These are phyloP conservation scores for Accipiter virgatus DNA, from an alignment of 2,113 vertebrate species.

Conservation along the genomic window DNA sequence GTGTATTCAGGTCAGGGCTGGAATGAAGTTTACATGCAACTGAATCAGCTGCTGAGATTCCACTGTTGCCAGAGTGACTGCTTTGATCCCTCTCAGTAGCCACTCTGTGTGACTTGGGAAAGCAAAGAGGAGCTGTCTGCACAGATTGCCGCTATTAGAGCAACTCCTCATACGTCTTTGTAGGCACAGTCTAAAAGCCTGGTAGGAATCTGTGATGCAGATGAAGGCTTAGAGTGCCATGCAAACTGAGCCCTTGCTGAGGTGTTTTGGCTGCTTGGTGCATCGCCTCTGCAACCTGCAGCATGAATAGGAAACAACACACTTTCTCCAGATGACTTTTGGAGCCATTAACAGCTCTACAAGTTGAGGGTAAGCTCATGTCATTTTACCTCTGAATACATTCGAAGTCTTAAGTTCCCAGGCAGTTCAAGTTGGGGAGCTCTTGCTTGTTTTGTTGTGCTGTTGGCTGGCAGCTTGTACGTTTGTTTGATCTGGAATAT, in stretches of 20 bases:
- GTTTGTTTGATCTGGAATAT: not conserved
- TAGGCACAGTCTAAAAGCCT: not conserved
- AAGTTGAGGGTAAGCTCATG: not conserved
- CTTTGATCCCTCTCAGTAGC: conserved; percentile 39
- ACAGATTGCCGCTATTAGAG: not conserved
- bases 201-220: not conserved
- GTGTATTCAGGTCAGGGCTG: not conserved
- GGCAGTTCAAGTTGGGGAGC: not conserved
- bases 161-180: not conserved
- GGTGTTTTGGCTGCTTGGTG: not conserved
- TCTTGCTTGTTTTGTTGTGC: not conserved
- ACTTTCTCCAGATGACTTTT: not conserved
- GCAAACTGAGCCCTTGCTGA: not conserved
- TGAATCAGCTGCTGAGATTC: conserved; percentile 14
- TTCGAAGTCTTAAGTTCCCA: not conserved
- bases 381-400: not conserved
- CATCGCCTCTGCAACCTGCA: not conserved
- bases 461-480: not conserved
- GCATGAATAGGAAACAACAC: not conserved
- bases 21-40: not conserved
- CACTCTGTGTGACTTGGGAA: not conserved
- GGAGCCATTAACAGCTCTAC: not conserved
- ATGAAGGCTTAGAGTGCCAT: not conserved
- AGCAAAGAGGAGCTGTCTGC: not conserved
- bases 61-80: conserved; percentile 40